These are phyloP conservation scores for Leucosticte australis DNA, from an alignment of 2,113 vertebrate genomes.

Conservation along the genomic window DNA sequence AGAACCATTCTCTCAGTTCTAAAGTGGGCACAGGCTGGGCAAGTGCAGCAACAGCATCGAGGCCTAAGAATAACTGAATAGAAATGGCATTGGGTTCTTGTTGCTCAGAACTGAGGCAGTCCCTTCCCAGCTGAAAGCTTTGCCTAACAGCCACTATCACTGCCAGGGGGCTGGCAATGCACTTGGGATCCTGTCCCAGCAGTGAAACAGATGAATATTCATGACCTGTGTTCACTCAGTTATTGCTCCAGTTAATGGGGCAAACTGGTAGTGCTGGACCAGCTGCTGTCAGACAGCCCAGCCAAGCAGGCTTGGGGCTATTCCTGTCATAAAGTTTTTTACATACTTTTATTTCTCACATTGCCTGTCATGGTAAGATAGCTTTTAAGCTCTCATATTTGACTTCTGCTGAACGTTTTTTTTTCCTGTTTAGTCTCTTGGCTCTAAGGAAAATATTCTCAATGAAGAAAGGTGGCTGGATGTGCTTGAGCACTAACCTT, in stretches of 20 bases:
- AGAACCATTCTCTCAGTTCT: conserved; percentile 17
- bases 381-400: neutral
- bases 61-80: neutral
- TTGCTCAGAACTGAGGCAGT: neutral
- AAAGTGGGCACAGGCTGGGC: neutral
- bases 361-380: neutral
- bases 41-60: neutral
- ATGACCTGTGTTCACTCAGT: neutral
- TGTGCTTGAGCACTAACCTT: conserved; percentile 10
- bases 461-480: conserved; percentile 6
- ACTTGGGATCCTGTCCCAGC: neutral
- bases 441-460: neutral
- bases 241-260: neutral
- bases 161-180: neutral
- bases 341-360: neutral
- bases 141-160: neutral
- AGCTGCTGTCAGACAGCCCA: neutral
- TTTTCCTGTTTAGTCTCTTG: conserved; percentile 55
- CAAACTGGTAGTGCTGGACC: neutral
- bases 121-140: conserved; percentile 26
- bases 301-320: neutral
- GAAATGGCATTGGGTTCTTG: neutral
- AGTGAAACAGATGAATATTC: neutral
- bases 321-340: neutral
- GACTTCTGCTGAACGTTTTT: neutral